Evolutionary conservation across 2,797 vertebrate species (phyloP).

Genomic region (Artibeus lituratus): DNA sequence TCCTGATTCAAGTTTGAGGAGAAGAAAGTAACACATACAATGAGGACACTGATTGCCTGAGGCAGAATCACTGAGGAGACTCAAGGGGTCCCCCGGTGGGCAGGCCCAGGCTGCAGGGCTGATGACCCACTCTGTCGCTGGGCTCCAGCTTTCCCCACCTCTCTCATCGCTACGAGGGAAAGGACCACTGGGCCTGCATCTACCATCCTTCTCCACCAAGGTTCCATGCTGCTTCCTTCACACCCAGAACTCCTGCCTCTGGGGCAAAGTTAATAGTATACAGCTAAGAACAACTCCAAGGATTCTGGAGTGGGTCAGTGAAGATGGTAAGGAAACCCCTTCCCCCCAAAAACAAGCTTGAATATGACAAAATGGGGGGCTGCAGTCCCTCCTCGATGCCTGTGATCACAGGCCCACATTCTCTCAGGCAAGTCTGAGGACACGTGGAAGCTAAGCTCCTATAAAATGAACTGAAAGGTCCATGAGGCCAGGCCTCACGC

Average conservation of each 20-base stretch:
- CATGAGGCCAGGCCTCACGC: rapidly evolving
- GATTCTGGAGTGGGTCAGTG: not conserved
- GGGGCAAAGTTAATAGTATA: not conserved
- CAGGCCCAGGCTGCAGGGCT: not conserved
- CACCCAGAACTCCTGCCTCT: not conserved
- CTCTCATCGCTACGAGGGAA: not conserved
- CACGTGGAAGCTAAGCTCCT: rapidly evolving
- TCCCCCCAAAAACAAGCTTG: not conserved
- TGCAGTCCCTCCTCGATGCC: not conserved
- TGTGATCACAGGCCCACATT: not conserved
- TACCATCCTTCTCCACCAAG: not conserved
- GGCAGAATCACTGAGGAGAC: not conserved
- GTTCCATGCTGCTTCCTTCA: not conserved
- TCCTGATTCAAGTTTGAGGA: not conserved
- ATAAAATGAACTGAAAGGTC: not conserved
- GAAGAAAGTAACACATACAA: not conserved
- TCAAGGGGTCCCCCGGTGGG: rapidly evolving
- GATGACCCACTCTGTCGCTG: not conserved
- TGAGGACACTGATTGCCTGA: not conserved
- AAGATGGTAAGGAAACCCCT: not conserved
- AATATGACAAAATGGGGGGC: not conserved
- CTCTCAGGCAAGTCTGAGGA: not conserved
- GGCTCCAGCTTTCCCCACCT: not conserved
- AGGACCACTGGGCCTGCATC: not conserved
- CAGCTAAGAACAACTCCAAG: not conserved